Evolutionary conservation across 1,140 invertebrate species (phyloP), one percentile per base, ranked within the genome.

Genomic region (Brachionus plicatilis): DNA sequence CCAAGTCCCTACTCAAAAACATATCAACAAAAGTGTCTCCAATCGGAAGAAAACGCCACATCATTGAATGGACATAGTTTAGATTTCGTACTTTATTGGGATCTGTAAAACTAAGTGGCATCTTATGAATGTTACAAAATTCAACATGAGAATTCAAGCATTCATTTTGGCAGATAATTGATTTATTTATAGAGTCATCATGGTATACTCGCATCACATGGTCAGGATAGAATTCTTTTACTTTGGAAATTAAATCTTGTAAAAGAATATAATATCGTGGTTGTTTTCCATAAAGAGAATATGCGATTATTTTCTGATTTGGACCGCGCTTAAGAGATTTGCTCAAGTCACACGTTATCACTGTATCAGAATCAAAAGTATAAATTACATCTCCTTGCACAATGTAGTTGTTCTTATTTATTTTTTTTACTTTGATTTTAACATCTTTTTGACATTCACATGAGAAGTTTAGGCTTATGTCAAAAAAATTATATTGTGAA

Each of bases 261-360:
- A 78, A n/a, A 6, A 27, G n/a, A 14, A 5, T 12, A 20, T 78
- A 78, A 20, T 78, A 78, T 47, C 17, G 11, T 11, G 14, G 11
- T 4, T 78, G 3, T 24, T 14, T 17, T n/a, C 75, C 75, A 45
- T 47, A 78, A n/a, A 78, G 75, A 78, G 29, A 41, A 78, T 78
- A 78, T 29, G 75, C 45, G 9, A 78, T 29, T 14, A 78, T 56
- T 78, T 78, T 78, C 11, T 50, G 75, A 20, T 78, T 78, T 47
- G 43, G 75, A 78, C 75, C 75, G 4, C 75, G 37, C 20, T 56
- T 47, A 12, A 78, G n/a, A 47, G 41, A 47, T 29, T 56, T 78
- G 11, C n/a, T 3, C 11, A 78, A 20, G 33, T 78, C 50, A 45
- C 75, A 78, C 8, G 75, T 78, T 27, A 78, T 9, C 0, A 72